Evolutionary conservation across 2,113 vertebrate genomes (phyloP).

Genomic region (Scytalopus superciliaris): DNA sequence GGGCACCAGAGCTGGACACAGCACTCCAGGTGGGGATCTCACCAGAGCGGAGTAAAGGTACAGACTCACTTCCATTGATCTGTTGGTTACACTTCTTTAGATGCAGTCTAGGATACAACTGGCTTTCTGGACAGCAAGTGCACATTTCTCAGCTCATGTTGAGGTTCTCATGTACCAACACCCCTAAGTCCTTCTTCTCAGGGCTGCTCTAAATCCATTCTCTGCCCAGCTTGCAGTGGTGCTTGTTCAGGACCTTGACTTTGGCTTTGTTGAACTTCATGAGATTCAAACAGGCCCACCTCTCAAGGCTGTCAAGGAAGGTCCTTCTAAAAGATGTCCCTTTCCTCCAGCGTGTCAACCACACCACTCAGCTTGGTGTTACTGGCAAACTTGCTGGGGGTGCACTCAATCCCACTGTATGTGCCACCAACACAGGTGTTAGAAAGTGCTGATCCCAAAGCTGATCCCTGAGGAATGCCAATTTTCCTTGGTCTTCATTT

Average conservation of each 20-base stretch:
- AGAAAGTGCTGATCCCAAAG: accelerated
- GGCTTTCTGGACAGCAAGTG: neutral
- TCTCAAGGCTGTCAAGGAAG: neutral
- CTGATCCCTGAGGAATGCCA: accelerated
- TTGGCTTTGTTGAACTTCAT: neutral
- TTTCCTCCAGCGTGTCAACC: neutral
- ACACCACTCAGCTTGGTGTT: neutral
- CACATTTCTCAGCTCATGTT: neutral
- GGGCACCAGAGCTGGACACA: neutral
- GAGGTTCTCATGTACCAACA: neutral
- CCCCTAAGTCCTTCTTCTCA: neutral
- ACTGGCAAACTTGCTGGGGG: neutral
- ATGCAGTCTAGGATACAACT: accelerated
- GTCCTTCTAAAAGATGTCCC: neutral
- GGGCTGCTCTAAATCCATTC: neutral
- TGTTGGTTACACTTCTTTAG: neutral
- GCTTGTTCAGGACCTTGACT: neutral
- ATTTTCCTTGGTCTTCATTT: neutral
- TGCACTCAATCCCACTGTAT: neutral
- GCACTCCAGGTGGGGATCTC: too few relatives aligned
- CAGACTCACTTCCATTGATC: neutral
- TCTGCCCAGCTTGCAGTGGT: neutral
- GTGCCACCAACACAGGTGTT: accelerated
- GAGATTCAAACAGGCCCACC: neutral
- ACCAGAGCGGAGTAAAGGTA: neutral